Percentiles rank a stretch among this genome's conserved stretches.
phyloP scores from a whole-genome alignment of 2,888 invertebrate genomes.

The Cylloceria caligata region DNA sequence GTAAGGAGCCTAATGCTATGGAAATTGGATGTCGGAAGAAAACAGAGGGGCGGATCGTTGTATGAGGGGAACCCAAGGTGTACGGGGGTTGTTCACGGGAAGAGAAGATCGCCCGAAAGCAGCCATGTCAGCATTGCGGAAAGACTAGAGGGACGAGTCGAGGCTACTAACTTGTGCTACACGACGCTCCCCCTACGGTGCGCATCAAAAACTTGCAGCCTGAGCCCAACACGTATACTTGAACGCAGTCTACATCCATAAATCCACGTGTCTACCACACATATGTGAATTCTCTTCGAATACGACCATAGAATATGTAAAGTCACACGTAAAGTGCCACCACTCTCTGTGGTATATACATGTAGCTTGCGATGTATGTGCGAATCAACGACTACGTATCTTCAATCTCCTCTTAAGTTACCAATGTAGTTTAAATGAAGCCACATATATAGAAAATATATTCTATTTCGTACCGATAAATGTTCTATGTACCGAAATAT shows the following conservation, averaged over 20 bases:
- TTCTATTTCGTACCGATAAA: background rate
- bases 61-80: slow-evolving; percentile 22
- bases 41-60: slow-evolving; percentile 76
- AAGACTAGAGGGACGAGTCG: background rate
- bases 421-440: background rate
- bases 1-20: slow-evolving; percentile 81
- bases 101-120: background rate
- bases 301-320: background rate
- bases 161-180: slow-evolving; percentile 3
- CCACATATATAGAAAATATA: background rate
- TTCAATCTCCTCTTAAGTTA: background rate
- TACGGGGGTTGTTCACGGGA: slow-evolving; percentile 6
- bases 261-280: background rate
- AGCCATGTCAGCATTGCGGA: slow-evolving; percentile 4
- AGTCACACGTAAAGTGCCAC: background rate
- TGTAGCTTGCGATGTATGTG: background rate
- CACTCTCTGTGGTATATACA: background rate
- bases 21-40: slow-evolving; percentile 82
- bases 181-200: background rate
- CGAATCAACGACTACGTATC: background rate
- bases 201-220: slow-evolving; percentile 13
- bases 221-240: background rate
- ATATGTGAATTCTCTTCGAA: background rate
- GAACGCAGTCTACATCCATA: background rate
- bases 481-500: no score